These are phyloP conservation scores for Caenorhabditis briggsae DNA, from an alignment of 1,140 invertebrate species.

Conservation along the genomic window DNA sequence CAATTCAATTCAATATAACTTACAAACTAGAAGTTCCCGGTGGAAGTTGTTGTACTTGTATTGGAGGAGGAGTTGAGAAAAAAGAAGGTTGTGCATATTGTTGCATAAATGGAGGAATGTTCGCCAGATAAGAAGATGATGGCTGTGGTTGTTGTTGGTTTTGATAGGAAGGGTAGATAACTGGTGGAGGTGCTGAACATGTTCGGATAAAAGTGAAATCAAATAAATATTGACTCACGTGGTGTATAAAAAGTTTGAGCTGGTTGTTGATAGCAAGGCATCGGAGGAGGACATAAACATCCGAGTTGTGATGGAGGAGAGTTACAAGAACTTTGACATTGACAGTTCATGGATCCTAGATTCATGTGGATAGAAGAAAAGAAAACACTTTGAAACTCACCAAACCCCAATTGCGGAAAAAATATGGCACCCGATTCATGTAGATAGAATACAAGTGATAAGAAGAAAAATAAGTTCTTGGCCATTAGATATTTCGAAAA, in stretches of 20 bases:
- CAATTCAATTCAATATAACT: not conserved
- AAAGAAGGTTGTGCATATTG: slow-evolving; percentile 4
- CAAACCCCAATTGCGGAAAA: slow-evolving; percentile 19
- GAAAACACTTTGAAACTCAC: not conserved
- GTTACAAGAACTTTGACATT: slow-evolving; percentile 36
- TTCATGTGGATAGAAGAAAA: not conserved
- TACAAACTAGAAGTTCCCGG: not conserved
- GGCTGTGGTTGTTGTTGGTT: slow-evolving; percentile 34
- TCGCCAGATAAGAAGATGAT: slow-evolving; percentile 12
- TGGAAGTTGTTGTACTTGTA: slow-evolving; percentile 17
- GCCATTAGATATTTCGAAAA: not conserved
- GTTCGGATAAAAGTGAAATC: not conserved
- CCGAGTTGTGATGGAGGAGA: slow-evolving; percentile 31
- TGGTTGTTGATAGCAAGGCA: slow-evolving; percentile 33
- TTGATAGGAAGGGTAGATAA: slow-evolving; percentile 14
- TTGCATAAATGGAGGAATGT: slow-evolving; percentile 35
- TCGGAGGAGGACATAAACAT: slow-evolving; percentile 29
- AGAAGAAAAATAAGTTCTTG: not conserved
- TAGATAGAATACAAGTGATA: slow-evolving; percentile 1
- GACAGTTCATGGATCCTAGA: slow-evolving; percentile 37
- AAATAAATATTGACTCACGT: slow-evolving; percentile 1
- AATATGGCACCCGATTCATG: slow-evolving; percentile 11
- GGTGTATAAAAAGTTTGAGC: slow-evolving; percentile 19
- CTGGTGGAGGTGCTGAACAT: not conserved
- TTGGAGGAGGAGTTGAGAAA: slow-evolving; percentile 9